Base-by-base conservation (phyloP, 2,113 vertebrate genomes). In the Panthera tigris region DNA sequence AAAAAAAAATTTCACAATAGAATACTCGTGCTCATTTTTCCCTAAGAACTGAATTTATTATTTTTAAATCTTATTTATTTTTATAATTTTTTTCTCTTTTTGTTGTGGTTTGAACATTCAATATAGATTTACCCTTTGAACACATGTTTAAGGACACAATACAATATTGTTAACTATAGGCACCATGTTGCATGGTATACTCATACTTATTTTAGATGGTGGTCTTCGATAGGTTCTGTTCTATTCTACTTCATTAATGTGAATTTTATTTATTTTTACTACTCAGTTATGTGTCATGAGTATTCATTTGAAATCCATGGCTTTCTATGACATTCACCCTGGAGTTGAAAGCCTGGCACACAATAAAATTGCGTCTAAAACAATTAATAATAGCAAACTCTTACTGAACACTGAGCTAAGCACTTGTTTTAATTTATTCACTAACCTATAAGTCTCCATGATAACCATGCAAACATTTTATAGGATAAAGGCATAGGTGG, bases 281-380 rank as follows among this genome's bases (percentile, higher is more conserved):
- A 76, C 14, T 5, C 27, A 45, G 48, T 69, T 80, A 25, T 33
- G 16, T 83, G 33, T 76, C 45, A 76, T 91, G 29, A 94, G 63
- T 57, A 93, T 13, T 84, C n/a, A 86, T 87, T 86, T 93, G 27
- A 95, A 96, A 79, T 65, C 63, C 4, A 27, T 48, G 55, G 3
- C 45, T 82, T 91, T 94, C 23, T 29, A 45, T 97, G 76, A 65
- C 11, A 48, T 85, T 89, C 11, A 63, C n/a, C 74, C 18, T 69
- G 29, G n/a, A 93, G 1, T 1, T 48, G 78, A 86, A 48, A 83
- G 36, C 4, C 27, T 78, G 52, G 9, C 13, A 85, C 57, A 91
- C 81, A 94, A 84, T 94, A 79, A 87, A 96, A 93, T n/a, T 76
- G 14, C 13, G 61, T 66, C 69, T 83, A 76, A 95, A 87, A 31